Percentiles rank a stretch among this genome's conserved stretches.
These are phyloP conservation scores for Alloplasta piceator DNA, from an alignment of 2,888 invertebrate genomes.

Conservation along the genomic window DNA sequence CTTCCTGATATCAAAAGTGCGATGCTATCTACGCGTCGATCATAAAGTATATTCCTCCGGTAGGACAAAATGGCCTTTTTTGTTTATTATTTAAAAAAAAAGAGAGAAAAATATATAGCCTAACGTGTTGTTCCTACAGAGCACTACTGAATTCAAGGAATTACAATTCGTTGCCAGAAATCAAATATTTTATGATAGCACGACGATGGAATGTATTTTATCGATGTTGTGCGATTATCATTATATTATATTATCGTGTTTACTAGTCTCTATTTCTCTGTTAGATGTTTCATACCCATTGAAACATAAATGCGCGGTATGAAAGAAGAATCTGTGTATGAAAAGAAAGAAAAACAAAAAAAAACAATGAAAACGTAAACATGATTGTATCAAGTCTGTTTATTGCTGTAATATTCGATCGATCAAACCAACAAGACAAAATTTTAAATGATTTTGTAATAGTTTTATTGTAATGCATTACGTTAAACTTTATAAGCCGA, in stretches of 20 bases:
- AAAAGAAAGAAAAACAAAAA: conserved; percentile 62
- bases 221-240: conserved; percentile 69
- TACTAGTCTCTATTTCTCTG: conserved; percentile 55
- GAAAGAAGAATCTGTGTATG: conserved; percentile 74
- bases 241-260: conserved; percentile 64
- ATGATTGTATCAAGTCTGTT: conserved; percentile 67
- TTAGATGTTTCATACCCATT: conserved; percentile 53
- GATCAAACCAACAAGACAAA: conserved; percentile 34
- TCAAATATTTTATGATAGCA: conserved; percentile 64
- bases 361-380: conserved; percentile 67
- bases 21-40: conserved; percentile 22
- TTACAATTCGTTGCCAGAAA: conserved; percentile 62
- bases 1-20: conserved; percentile 31
- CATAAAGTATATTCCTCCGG: conserved; percentile 22
- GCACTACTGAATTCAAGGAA: conserved; percentile 65
- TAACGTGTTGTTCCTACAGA: conserved; percentile 63
- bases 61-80: conserved; percentile 49
- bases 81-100: conserved; percentile 29
- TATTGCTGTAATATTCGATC: conserved; percentile 40
- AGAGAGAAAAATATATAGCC: conserved; percentile 52
- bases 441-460: conserved; percentile 38
- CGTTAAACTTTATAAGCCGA: conserved; percentile 58
- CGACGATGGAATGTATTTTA: conserved; percentile 61
- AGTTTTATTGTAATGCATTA: conserved; percentile 57
- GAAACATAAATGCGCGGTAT: conserved; percentile 67